Percentiles rank a stretch among this genome's conserved stretches.
Evolutionary conservation across 2,888 invertebrate species (phyloP).

Genomic region (Brassicogethes aeneus): DNA sequence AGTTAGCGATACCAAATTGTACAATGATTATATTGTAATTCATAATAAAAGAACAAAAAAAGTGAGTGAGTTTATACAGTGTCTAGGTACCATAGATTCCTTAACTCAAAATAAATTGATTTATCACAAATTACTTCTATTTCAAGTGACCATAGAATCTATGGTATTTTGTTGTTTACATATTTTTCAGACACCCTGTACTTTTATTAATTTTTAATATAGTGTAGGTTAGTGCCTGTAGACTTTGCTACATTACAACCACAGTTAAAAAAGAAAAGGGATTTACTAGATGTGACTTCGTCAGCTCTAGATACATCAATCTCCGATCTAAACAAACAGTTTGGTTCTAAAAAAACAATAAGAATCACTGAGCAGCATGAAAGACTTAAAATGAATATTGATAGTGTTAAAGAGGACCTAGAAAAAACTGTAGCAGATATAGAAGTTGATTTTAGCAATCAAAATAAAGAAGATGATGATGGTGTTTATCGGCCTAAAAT

Average conservation of each 20-base stretch:
- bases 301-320: constrained; percentile 15
- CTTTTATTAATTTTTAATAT: constrained; percentile 5
- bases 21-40: constrained; percentile 28
- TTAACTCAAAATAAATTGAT: too few species aligned
- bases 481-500: constrained; percentile 45
- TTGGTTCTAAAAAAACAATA: constrained; percentile 56
- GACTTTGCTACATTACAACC: constrained; percentile 22
- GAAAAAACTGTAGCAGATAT: constrained; percentile 46
- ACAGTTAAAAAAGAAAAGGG: constrained; percentile 13
- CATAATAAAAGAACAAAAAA: constrained; percentile 27
- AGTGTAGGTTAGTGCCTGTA: constrained; percentile 11
- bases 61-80: constrained; percentile 16
- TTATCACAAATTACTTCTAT: too few species aligned
- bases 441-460: constrained; percentile 6
- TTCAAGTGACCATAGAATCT: too few species aligned
- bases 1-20: constrained; percentile 21
- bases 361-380: constrained; percentile 51
- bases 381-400: constrained; percentile 48
- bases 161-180: too few species aligned
- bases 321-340: constrained; percentile 48
- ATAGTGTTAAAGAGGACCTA: constrained; percentile 49
- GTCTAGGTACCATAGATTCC: neutral
- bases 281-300: constrained; percentile 10
- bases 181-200: too few species aligned
- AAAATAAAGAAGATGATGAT: constrained; percentile 25